phyloP scores from a whole-genome alignment of 2,888 invertebrate genomes.

The Tenthredo scrophulariae region DNA sequence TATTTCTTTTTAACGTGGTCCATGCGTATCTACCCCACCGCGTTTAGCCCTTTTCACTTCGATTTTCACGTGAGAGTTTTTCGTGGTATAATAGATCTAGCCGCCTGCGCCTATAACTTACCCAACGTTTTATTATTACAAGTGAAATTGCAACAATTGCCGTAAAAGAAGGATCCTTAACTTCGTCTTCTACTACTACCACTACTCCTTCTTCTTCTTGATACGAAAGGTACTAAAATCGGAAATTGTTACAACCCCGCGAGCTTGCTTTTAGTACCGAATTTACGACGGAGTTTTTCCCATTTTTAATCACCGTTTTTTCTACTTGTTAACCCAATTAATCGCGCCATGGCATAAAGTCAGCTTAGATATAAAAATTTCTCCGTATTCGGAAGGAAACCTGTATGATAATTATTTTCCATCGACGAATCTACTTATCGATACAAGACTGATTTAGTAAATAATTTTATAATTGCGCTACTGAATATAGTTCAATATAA shows the following conservation, averaged over 20 bases:
- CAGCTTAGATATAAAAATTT: not conserved
- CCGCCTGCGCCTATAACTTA: constrained; percentile 41
- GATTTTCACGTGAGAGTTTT: not conserved
- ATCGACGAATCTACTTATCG: not conserved
- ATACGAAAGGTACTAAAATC: constrained; percentile 70
- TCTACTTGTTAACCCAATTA: constrained; percentile 5
- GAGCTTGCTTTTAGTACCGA: constrained; percentile 71
- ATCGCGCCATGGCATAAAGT: not conserved
- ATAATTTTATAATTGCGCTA: not conserved
- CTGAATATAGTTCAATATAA: not conserved
- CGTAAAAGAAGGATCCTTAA: constrained; percentile 67
- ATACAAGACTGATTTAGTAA: not conserved
- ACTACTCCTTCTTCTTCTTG: not conserved
- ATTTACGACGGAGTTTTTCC: constrained; percentile 42
- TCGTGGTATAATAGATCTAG: not conserved
- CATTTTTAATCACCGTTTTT: constrained; percentile 9
- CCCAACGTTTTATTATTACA: constrained; percentile 74
- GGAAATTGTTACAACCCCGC: constrained; percentile 72
- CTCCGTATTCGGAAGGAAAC: not conserved
- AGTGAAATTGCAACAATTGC: constrained; percentile 74
- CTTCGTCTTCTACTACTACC: not conserved
- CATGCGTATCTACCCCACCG: not conserved
- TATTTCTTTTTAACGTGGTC: not conserved
- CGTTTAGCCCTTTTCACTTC: not conserved
- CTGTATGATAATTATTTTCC: not conserved